A percentile compares a stretch with the other conserved stretches of the same genome.
These are phyloP conservation scores for Orientallactaga bullata DNA, from an alignment of 2,113 vertebrate genomes.

Conservation along the genomic window DNA sequence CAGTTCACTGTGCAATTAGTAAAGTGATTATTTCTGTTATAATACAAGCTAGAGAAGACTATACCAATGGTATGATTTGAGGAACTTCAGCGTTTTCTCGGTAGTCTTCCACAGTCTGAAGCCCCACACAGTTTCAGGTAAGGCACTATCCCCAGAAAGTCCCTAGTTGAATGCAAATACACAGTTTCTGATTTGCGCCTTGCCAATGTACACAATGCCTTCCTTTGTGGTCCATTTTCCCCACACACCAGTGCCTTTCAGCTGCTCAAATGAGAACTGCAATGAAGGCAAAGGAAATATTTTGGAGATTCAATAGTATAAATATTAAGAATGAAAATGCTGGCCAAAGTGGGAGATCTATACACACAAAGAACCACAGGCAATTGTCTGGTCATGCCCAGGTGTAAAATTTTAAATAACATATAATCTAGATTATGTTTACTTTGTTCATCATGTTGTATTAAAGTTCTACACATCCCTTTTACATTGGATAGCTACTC, in stretches of 20 bases:
- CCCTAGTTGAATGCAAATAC: constrained; percentile 71
- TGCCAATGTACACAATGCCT: neutral
- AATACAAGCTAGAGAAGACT: neutral
- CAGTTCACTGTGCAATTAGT: constrained; percentile 36
- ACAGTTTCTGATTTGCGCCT: constrained; percentile 54
- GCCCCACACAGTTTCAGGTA: neutral
- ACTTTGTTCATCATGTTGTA: neutral
- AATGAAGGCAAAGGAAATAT: neutral
- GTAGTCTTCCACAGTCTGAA: neutral
- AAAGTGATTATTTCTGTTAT: constrained; percentile 25
- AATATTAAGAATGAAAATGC: constrained; percentile 23
- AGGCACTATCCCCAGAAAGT: constrained; percentile 55
- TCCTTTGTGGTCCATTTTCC: constrained; percentile 26
- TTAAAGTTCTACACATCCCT: neutral
- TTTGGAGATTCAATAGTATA: constrained; percentile 23
- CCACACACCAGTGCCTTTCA: neutral
- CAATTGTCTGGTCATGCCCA: neutral
- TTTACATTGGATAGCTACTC: neutral
- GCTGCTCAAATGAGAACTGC: constrained; percentile 40
- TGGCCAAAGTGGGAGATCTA: neutral
- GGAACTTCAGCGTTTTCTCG: constrained; percentile 39
- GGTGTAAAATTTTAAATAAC: neutral
- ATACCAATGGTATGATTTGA: neutral
- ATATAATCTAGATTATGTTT: neutral
- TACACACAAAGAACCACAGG: neutral